Percentiles rank a stretch among this genome's conserved stretches.
These are phyloP conservation scores for Uromys caudimaculatus DNA, from an alignment of 2,797 vertebrate genomes.

Conservation along the genomic window DNA sequence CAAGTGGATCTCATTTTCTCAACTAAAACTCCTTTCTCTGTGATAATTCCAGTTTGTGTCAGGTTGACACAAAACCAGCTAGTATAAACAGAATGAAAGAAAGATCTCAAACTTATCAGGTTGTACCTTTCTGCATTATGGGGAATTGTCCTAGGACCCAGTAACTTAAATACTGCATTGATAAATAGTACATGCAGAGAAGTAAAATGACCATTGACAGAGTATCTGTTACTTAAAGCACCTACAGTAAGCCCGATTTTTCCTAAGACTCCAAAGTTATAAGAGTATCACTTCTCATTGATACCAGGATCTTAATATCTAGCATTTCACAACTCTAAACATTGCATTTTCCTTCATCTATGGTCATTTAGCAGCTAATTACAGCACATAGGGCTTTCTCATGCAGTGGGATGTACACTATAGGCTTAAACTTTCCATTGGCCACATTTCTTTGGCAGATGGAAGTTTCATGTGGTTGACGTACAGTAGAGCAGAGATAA, in stretches of 20 bases:
- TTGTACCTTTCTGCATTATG: neutral
- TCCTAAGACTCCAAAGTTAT: neutral
- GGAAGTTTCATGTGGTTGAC: slow-evolving; percentile 26
- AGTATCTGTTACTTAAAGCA: neutral
- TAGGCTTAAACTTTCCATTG: neutral
- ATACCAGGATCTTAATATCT: neutral
- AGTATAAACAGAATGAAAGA: neutral
- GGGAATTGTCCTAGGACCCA: neutral
- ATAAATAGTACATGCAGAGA: neutral
- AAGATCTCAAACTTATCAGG: neutral
- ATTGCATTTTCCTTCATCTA: slow-evolving; percentile 14
- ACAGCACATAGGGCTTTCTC: neutral
- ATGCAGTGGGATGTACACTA: neutral
- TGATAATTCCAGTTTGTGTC: no score
- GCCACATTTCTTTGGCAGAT: slow-evolving; percentile 18
- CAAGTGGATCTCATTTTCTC: no score
- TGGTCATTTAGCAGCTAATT: slow-evolving; percentile 29
- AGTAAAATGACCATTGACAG: neutral
- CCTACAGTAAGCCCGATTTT: neutral
- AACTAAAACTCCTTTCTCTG: no score
- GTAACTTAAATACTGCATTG: slow-evolving; percentile 4
- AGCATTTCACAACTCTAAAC: slow-evolving; percentile 34
- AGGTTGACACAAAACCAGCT: no score
- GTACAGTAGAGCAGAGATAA: neutral
- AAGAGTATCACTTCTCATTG: slow-evolving; percentile 18